Evolutionary conservation across 2,888 invertebrate genomes (phyloP), one percentile per base, ranked within the genome.

Genomic region (Tetheella fluctuosa): DNA sequence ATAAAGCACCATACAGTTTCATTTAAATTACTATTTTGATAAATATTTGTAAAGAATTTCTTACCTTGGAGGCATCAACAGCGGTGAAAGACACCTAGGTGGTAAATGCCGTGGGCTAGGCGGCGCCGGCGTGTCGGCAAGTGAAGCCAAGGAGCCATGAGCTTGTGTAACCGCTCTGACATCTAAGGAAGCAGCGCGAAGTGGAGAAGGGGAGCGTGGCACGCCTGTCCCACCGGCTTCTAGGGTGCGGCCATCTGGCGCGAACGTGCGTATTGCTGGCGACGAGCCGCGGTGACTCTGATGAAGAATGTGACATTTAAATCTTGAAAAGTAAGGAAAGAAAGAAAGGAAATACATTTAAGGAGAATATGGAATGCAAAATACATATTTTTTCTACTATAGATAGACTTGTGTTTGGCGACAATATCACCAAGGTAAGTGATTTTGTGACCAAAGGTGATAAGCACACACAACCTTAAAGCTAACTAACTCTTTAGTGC

Each of bases 221-320:
- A 96, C 30, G 91, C 96, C 70, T 91, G 95, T 78, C 90, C 86
- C 71, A 64, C 91, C 89, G 59, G 90, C 94, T 65, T 93, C 93
- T 1, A 93, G 80, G 1, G 95, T 94, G 20, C 96, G 95, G 0
- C 97, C 97, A 79, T 97, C 97, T 0, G 97, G 97, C 23, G 96
- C 97, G 76, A 96, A 97, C 0, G 97, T 96, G 67, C 97, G 94
- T 70, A 97, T 97, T 70, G 97, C 97, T 0, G 97, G 97, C 0
- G 97, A 97, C 0, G 97, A 96, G 8, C 96, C 97, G 52, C 97
- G 96, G 79, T 96, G 96, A 70, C 95, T 95, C 94, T 95, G 86
- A 2, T 68, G 70, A 59, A 25, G 54, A 58, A 20, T 57, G 57
- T 34, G 23, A 58, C 56, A 56, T 23, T n/a, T 39, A 10, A 39